Percentiles rank a stretch among this genome's conserved stretches.
Evolutionary conservation across 2,888 invertebrate species (phyloP).

Genomic region (Byasa hedistus): DNA sequence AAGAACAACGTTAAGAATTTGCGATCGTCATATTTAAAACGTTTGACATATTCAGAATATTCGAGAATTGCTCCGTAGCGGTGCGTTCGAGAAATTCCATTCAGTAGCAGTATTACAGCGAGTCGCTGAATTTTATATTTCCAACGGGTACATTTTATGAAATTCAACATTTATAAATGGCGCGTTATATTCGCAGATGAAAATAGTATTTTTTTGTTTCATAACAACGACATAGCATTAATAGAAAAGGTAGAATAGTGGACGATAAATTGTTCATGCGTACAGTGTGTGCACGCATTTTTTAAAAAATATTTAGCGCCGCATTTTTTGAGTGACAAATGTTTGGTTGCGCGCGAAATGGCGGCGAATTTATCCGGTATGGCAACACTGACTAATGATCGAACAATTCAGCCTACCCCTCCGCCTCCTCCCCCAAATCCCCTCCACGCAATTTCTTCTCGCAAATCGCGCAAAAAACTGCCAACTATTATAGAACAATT

Average conservation of each 20-base stretch:
- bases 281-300: no score
- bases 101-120: background rate
- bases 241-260: no score
- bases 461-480: background rate
- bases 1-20: background rate
- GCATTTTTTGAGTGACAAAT: no score
- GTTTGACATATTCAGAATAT: background rate
- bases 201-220: no score
- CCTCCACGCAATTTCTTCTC: background rate
- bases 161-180: no score
- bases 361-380: background rate
- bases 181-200: no score
- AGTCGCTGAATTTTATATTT: background rate
- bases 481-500: background rate
- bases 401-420: background rate
- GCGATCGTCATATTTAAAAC: background rate
- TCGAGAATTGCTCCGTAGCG: background rate
- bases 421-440: background rate
- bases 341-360: background rate
- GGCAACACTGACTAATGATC: constrained; percentile 3
- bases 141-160: background rate
- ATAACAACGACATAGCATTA: no score
- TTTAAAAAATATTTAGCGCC: no score
- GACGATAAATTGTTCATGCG: no score
- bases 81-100: background rate